Conservation (phyloP, 2,888 invertebrate genomes). For the Plagiodera versicolora region DNA sequence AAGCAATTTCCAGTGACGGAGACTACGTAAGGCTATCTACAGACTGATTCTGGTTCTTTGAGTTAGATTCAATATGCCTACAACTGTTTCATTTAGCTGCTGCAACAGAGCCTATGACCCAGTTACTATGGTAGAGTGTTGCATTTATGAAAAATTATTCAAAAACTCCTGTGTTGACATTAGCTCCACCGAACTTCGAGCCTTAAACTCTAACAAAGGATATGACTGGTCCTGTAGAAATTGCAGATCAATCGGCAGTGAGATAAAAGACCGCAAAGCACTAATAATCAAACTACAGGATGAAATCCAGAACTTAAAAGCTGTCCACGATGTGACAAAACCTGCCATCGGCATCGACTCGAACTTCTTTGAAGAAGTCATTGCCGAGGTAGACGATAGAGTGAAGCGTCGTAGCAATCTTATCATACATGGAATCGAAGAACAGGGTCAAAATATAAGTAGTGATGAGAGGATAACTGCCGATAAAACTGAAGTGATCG, state of each 20-base stretch:
- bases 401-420: conserved; percentile 6
- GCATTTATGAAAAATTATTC: neutral
- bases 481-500: neutral
- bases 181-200: too few relatives aligned
- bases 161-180: too few relatives aligned
- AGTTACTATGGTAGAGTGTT: neutral
- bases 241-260: neutral
- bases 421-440: neutral
- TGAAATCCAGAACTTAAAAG: neutral
- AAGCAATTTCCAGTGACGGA: neutral
- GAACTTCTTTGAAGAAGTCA: neutral
- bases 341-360: neutral
- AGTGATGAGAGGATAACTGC: neutral
- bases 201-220: neutral
- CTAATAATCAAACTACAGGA: neutral
- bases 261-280: neutral
- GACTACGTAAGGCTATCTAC: neutral
- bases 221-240: neutral
- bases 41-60: neutral
- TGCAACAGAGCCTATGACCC: neutral
- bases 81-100: neutral
- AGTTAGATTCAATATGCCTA: neutral
- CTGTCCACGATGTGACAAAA: neutral
- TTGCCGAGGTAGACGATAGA: neutral
- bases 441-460: neutral